Conservation (phyloP, 2,888 invertebrate species). For the Tridacna crocea region DNA sequence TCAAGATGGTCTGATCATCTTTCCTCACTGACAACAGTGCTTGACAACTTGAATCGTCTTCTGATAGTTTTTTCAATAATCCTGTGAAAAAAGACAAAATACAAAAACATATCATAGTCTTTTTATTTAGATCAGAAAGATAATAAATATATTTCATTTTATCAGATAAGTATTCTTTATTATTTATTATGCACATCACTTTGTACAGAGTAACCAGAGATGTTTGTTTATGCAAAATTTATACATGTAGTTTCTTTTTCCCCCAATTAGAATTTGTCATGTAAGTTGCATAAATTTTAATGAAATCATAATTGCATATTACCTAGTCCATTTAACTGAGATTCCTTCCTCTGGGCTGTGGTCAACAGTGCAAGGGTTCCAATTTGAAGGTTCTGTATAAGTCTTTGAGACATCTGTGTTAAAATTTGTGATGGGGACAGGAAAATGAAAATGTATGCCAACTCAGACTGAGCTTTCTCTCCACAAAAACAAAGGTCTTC, state of each 20-base stretch:
- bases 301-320: not conserved
- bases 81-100: conserved; percentile 36
- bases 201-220: too few species aligned
- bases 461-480: conserved; percentile 65
- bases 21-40: conserved; percentile 58
- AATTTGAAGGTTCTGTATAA: conserved; percentile 53
- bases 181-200: too few species aligned
- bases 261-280: too few species aligned
- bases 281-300: too few species aligned
- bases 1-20: conserved; percentile 50
- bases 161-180: too few species aligned
- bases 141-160: too few species aligned
- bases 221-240: too few species aligned
- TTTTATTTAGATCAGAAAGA: too few species aligned
- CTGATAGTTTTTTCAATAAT: conserved; percentile 61
- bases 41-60: conserved; percentile 38
- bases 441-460: conserved; percentile 66
- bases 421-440: conserved; percentile 47
- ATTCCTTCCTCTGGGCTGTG: conserved; percentile 41
- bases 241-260: too few species aligned
- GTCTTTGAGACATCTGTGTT: conserved; percentile 32
- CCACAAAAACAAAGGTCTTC: conserved; percentile 53
- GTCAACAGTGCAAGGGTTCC: conserved; percentile 47
- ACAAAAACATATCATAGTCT: too few species aligned
- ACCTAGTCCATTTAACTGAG: conserved; percentile 58